A percentile compares a stretch with the other conserved stretches of the same genome.
phyloP scores from a whole-genome alignment of 2,113 vertebrate genomes.

The Ophiodon elongatus region DNA sequence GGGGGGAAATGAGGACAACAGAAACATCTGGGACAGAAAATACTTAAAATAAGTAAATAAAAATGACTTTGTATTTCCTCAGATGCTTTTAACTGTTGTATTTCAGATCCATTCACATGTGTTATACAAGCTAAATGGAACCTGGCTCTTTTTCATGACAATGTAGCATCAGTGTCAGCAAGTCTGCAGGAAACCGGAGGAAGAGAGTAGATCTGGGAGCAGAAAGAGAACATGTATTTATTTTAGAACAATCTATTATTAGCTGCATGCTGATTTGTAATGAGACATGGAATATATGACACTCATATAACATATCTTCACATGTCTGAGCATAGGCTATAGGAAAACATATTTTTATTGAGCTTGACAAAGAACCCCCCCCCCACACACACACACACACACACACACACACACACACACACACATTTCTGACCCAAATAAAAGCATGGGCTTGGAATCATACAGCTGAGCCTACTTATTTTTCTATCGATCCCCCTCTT shows the following conservation, averaged over 20 bases:
- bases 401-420: constrained; percentile 27
- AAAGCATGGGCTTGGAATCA: constrained; percentile 59
- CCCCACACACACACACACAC: no score
- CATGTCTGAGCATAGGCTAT: background rate
- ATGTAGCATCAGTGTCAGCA: constrained; percentile 9
- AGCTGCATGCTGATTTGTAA: constrained; percentile 3
- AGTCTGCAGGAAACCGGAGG: constrained; percentile 18
- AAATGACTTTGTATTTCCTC: background rate
- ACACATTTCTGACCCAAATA: constrained; percentile 72
- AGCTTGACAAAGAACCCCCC: constrained; percentile 41
- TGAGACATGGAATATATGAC: background rate
- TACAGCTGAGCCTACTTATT: constrained; percentile 28
- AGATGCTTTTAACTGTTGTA: background rate
- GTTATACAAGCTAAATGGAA: no score
- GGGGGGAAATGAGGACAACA: background rate
- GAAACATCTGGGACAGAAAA: no score
- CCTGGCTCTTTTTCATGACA: no score
- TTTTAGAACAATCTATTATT: constrained; percentile 52
- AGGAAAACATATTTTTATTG: background rate
- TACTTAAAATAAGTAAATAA: background rate
- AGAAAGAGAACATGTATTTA: constrained; percentile 21
- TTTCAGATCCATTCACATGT: no score
- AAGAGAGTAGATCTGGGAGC: constrained; percentile 11
- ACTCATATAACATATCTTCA: background rate
- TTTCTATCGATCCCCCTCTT: constrained; percentile 45